phyloP scores from a whole-genome alignment of 2,888 invertebrate genomes.

The Danaus chrysippus region DNA sequence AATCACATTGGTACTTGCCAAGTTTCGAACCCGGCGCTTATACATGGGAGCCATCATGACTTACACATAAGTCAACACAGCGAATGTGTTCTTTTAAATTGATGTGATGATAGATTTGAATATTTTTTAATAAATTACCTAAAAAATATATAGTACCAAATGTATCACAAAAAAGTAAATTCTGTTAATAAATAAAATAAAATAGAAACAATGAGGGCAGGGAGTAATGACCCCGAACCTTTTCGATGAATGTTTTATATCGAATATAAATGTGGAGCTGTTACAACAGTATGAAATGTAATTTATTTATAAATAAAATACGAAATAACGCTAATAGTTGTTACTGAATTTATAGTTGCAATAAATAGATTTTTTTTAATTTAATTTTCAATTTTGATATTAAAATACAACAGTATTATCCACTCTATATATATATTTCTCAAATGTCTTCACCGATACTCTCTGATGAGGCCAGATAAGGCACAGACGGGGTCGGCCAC shows the following conservation, averaged over 20 bases:
- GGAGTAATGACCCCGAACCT: constrained; percentile 72
- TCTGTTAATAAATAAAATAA: constrained; percentile 43
- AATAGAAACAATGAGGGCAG: constrained; percentile 67
- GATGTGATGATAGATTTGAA: no score
- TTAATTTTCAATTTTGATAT: neutral
- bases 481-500: constrained; percentile 64
- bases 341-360: no score
- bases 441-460: constrained; percentile 63
- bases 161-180: constrained; percentile 19
- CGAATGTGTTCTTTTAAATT: no score
- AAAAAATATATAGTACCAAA: no score
- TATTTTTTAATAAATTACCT: no score
- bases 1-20: no score
- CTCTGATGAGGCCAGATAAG: constrained; percentile 69
- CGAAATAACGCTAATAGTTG: no score
- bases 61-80: no score
- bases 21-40: no score
- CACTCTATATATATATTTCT: constrained; percentile 42
- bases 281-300: constrained; percentile 5
- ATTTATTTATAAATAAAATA: neutral
- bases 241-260: constrained; percentile 65
- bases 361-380: neutral
- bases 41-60: no score
- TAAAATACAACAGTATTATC: constrained; percentile 34
- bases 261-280: constrained; percentile 24